Conservation (phyloP, 2,888 invertebrate species). For the Psylliodes chrysocephalus region DNA sequence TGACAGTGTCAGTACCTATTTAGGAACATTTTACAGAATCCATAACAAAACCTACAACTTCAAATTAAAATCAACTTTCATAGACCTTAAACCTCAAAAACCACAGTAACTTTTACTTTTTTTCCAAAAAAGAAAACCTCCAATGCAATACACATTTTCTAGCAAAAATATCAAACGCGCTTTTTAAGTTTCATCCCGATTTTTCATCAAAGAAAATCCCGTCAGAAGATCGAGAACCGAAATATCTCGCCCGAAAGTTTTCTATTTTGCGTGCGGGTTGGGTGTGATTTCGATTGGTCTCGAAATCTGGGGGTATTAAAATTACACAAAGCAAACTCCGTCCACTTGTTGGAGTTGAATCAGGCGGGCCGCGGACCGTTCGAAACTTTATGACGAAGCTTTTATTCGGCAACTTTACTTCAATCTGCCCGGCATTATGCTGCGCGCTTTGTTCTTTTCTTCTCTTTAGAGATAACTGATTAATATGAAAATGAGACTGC, state of each 20-base stretch:
- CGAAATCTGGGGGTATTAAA: background rate
- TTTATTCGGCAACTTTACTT: background rate
- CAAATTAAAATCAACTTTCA: too few relatives aligned
- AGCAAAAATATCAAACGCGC: too few relatives aligned
- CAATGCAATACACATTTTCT: too few relatives aligned
- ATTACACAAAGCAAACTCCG: slow-evolving; percentile 8
- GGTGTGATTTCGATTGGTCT: background rate
- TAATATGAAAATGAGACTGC: background rate
- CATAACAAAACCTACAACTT: too few relatives aligned
- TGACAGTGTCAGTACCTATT: too few relatives aligned
- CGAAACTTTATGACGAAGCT: slow-evolving; percentile 7
- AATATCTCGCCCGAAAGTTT: background rate
- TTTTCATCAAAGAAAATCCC: too few relatives aligned
- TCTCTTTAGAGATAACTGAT: background rate
- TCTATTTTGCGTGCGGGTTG: background rate
- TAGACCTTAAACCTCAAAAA: too few relatives aligned
- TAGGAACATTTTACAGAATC: too few relatives aligned
- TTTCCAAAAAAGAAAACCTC: too few relatives aligned
- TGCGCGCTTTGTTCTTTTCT: background rate
- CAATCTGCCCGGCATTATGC: background rate
- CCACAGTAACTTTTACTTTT: too few relatives aligned
- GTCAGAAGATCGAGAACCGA: background rate
- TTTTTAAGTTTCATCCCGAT: too few relatives aligned
- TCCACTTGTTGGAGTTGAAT: slow-evolving; percentile 7
- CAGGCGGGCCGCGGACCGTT: background rate